phyloP scores from a whole-genome alignment of 2,888 invertebrate species.

The Cataglyphis cursor region DNA sequence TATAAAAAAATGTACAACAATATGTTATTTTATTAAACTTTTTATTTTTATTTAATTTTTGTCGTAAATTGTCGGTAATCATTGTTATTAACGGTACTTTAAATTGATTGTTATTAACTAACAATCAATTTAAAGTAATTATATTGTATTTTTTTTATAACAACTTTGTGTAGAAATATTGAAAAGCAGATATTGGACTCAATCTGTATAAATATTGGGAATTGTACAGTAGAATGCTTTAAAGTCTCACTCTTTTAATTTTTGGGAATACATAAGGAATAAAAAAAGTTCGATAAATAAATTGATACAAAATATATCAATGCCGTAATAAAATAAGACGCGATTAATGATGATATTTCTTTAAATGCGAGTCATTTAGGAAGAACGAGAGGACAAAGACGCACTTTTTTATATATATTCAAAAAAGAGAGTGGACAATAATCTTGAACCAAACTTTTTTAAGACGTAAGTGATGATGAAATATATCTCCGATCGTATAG shows the following conservation, averaged over 20 bases:
- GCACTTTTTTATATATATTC: conserved; percentile 30
- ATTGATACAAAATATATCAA: neutral
- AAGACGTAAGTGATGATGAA: neutral
- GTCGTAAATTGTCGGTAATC: neutral
- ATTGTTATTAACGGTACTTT: neutral
- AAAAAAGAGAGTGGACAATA: neutral
- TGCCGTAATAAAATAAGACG: neutral
- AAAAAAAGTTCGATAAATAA: neutral
- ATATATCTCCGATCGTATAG: conserved; percentile 14
- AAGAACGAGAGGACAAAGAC: neutral
- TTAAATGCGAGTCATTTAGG: conserved; percentile 3
- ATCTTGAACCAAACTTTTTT: conserved; percentile 5
- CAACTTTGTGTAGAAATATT: neutral
- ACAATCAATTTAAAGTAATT: neutral
- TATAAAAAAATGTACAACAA: conserved; percentile 1
- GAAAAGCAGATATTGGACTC: neutral
- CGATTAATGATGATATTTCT: conserved; percentile 1
- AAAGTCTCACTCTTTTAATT: neutral
- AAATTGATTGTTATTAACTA: too few species aligned
- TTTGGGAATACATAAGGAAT: neutral
- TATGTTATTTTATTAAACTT: neutral
- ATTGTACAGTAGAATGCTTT: neutral
- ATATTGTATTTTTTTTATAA: neutral
- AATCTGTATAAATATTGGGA: neutral
- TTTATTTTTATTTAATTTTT: neutral